phyloP scores from a whole-genome alignment of 30 jellyfish, hydroid and myxozoan species.

The Euphysa ruthae region DNA sequence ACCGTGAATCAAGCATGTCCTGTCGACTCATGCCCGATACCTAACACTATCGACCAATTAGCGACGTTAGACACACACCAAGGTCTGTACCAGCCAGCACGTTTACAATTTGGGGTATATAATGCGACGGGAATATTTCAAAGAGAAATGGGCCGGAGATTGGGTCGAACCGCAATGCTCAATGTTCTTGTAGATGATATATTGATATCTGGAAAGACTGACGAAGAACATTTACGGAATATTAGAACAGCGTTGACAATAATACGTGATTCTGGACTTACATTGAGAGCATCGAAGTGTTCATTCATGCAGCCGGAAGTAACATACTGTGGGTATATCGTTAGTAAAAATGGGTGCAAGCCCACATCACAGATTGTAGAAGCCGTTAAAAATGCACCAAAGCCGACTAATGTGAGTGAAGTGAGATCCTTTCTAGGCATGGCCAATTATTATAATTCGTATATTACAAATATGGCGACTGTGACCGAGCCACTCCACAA shows the following conservation, averaged over 20 bases:
- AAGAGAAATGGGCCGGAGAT: slow-evolving; percentile 29
- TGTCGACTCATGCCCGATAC: slow-evolving; percentile 44
- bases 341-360: slow-evolving; percentile 24
- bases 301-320: slow-evolving; percentile 36
- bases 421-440: slow-evolving; percentile 46
- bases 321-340: slow-evolving; percentile 26
- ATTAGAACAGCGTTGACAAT: slow-evolving; percentile 15
- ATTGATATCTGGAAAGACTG: slow-evolving; percentile 21
- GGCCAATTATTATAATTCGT: slow-evolving; percentile 22
- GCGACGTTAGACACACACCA: slow-evolving; percentile 17
- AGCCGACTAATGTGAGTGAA: slow-evolving; percentile 45
- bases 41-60: slow-evolving; percentile 30
- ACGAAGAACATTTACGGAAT: slow-evolving; percentile 10
- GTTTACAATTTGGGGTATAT: slow-evolving; percentile 10
- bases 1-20: slow-evolving; percentile 35
- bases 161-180: not conserved
- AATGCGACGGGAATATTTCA: slow-evolving; percentile 24
- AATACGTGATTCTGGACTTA: slow-evolving; percentile 5
- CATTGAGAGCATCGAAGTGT: slow-evolving; percentile 34
- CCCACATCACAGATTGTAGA: slow-evolving; percentile 27
- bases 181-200: slow-evolving; percentile 7
- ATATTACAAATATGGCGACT: slow-evolving; percentile 16
- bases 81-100: slow-evolving; percentile 36
- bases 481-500: slow-evolving; percentile 30
- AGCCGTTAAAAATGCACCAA: slow-evolving; percentile 22